Base-by-base conservation (phyloP, 2,888 invertebrate species). In the Allolobophora icterica region DNA sequence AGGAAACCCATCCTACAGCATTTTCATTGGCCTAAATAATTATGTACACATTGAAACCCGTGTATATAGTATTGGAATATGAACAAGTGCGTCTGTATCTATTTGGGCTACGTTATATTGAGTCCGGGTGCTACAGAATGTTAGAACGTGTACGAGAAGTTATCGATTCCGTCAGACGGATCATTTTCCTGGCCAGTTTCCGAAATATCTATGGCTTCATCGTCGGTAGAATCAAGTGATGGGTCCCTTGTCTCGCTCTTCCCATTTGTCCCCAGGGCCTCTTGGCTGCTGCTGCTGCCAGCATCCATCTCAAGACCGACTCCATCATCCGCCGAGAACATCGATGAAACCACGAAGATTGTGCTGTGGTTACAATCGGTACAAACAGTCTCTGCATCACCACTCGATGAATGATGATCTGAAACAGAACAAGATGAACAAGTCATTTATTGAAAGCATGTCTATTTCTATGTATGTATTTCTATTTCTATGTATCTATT, bases 401-500 rank as follows among this genome's bases (percentile, higher is more conserved):
- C 71, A 71, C 1, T 71, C 8, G 71, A 71, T 6, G 71, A n/a
- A 30, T 3, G n/a, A 71, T 71, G 87, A 0, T 87, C 34, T 87
- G 35, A 6, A 34, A 87, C 0, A 42, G 35, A 21, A 40, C 17
- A 42, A 34, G 8, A 24, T 35, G 24, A 33, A 8, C 3, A 34
- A 35, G 15, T 52, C 21, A 52, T 42, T 35, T 15, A 35, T 89
- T 89, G 35, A 40, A 40, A 2, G 40, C 33, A 40, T 89, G 2
- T 89, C 11, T 19, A 38, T 45, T 2, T 89, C 5, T 89, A 89
- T 89, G 33, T 89, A 42, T 40, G 34, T 89, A 40, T 89, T 1
- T 89, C 11, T 89, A 89, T 89, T 4, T 35, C 8, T 89, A 89
- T 89, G 15, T 89, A 89, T 89, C 8, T 89, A n/a, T 89, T 89